Conservation (phyloP, 2,888 invertebrate genomes). For the Yponomeuta malinellus region DNA sequence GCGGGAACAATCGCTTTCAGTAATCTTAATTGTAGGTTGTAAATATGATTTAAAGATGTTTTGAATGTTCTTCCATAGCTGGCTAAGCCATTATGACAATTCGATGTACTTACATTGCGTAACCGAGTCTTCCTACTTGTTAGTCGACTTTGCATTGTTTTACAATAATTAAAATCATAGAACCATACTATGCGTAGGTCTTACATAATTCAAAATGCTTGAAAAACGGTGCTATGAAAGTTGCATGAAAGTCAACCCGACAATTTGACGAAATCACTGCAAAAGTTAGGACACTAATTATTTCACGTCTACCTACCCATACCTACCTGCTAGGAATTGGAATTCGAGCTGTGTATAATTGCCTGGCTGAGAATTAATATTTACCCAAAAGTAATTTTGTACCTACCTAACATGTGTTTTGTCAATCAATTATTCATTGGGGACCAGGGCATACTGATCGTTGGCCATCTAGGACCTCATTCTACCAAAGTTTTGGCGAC, state of each 20-base stretch:
- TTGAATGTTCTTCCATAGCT: no score
- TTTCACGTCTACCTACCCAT: not conserved
- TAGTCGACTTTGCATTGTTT: no score
- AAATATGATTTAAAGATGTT: no score
- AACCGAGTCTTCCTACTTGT: no score
- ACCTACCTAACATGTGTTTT: conserved; percentile 20
- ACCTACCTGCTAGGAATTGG: not conserved
- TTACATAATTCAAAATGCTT: not conserved
- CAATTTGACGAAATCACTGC: not conserved
- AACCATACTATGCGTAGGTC: not conserved
- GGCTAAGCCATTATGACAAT: no score
- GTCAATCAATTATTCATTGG: conserved; percentile 44
- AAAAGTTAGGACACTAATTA: not conserved
- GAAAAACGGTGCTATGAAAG: not conserved
- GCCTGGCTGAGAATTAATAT: conserved; percentile 22
- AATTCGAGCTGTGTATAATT: conserved; percentile 17
- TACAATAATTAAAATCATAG: no score
- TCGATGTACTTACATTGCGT: no score
- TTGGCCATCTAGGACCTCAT: conserved; percentile 39
- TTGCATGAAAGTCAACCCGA: not conserved
- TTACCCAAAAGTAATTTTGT: conserved; percentile 20
- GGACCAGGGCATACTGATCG: conserved; percentile 30
- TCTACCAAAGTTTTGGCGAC: conserved; percentile 24
- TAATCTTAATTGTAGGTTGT: no score
- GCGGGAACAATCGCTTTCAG: no score